Evolutionary conservation across 1,140 invertebrate species (phyloP), one percentile per base, ranked within the genome.

Genomic region (Drosophila auraria): DNA sequence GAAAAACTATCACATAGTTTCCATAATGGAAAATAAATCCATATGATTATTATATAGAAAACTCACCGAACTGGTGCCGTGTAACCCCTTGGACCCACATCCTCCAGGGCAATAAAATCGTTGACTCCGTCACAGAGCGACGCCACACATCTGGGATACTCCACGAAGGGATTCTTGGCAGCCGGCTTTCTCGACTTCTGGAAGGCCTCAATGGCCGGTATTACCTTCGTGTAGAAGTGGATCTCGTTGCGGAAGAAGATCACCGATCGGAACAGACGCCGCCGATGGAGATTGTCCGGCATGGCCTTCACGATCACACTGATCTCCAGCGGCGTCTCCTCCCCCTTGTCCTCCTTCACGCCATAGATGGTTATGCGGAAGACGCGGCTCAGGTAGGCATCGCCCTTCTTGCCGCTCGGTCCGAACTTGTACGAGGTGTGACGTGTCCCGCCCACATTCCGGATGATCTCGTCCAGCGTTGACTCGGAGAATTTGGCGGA

Each of bases 181-280:
- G 77, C 73, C 64, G 94, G 93, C 25, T 82, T 65, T 0, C 82
- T 71, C 9, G 73, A 63, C 3, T 83, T 50, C 82, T 95, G 94
- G 62, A 95, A 95, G 33, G 93, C 84, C 3, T 94, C 80, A 58
- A 95, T 84, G 3, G 80, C 92, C 14, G 94, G 94, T 36, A 95
- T 84, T 9, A 96, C 95, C 78, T 95, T 93, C 9, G 93, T 91
- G 82, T 96, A 96, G 80, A 96, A 96, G 50, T 92, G 81, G 9
- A 96, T 95, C 93, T 96, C 96, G 80, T 96, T 96, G 59, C 92
- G 89, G 71, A 96, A 96, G 80, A 96, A 96, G 36, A 96, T 95
- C n/a, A 92, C 71, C 25, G 95, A 96, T 53, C 95, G 94, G 74
- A 94, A 96, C 0, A 96, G 95, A 33, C 95, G 95, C 12, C 95